A percentile compares a stretch with the other conserved stretches of the same genome.
These are phyloP conservation scores for Lepidochrysops patricia DNA, from an alignment of 2,888 invertebrate species.

Conservation along the genomic window DNA sequence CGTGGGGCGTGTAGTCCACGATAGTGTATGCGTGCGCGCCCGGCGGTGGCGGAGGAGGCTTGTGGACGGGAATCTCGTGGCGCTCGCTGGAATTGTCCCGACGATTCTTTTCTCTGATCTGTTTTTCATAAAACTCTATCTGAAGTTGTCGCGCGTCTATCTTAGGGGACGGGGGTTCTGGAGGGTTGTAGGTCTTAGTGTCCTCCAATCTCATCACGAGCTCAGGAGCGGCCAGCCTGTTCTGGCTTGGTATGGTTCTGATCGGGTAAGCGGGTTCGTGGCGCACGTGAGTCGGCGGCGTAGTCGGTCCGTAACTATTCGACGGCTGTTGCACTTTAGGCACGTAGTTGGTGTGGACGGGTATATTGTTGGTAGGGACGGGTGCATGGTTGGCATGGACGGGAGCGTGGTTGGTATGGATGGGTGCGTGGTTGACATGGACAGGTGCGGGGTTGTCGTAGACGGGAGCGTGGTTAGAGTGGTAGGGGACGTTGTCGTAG, in stretches of 20 bases:
- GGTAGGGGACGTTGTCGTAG: constrained; percentile 64
- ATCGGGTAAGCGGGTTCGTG: constrained; percentile 42
- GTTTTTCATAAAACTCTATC: constrained; percentile 68
- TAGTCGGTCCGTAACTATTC: constrained; percentile 30
- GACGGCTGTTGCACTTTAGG: constrained; percentile 25
- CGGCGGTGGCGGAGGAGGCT: constrained; percentile 29
- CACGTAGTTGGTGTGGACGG: constrained; percentile 21
- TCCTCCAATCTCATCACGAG: constrained; percentile 45
- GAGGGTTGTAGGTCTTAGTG: constrained; percentile 22
- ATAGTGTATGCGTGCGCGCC: constrained; percentile 54
- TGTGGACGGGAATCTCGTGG: constrained; percentile 27
- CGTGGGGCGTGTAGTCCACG: constrained; percentile 64
- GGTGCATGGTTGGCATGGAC: no score
- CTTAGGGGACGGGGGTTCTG: constrained; percentile 31
- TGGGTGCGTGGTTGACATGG: no score
- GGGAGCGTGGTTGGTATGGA: no score
- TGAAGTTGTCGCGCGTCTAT: constrained; percentile 60
- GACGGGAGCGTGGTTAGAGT: no score
- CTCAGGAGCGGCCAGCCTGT: constrained; percentile 59
- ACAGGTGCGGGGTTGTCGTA: no score
- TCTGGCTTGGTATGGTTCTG: constrained; percentile 53
- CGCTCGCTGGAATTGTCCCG: constrained; percentile 39
- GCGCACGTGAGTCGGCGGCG: constrained; percentile 36
- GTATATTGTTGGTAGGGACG: no score
- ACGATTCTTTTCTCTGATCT: constrained; percentile 55